phyloP scores from a whole-genome alignment of 2,797 vertebrate species.

The Trematomus bernacchii region DNA sequence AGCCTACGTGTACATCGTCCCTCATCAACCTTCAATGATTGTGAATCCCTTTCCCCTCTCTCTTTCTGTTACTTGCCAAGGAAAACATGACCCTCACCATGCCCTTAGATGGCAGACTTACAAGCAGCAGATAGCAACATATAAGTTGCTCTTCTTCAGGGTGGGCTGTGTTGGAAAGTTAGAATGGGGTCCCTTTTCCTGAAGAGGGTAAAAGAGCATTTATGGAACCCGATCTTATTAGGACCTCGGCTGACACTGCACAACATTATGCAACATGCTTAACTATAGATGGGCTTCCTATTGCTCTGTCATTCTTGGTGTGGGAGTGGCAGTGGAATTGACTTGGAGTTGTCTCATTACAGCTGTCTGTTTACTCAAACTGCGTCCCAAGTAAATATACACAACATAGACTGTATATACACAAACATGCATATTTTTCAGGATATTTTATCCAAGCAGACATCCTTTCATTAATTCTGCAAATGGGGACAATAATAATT shows the following conservation, averaged over 20 bases:
- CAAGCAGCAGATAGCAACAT: slow-evolving; percentile 31
- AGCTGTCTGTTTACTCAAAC: background rate
- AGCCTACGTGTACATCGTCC: background rate
- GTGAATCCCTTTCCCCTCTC: background rate
- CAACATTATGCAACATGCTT: slow-evolving; percentile 58
- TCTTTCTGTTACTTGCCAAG: slow-evolving; percentile 28
- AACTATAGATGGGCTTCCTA: slow-evolving; percentile 34
- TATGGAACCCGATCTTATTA: slow-evolving; percentile 47
- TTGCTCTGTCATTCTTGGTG: slow-evolving; percentile 26
- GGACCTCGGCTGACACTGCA: slow-evolving; percentile 40
- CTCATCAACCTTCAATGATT: slow-evolving; percentile 11
- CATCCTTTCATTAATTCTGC: background rate
- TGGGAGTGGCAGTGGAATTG: background rate
- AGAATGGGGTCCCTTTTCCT: slow-evolving; percentile 39
- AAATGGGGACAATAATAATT: background rate
- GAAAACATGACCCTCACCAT: slow-evolving; percentile 29
- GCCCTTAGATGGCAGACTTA: slow-evolving; percentile 50
- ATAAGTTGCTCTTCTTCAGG: slow-evolving; percentile 39
- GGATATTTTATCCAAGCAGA: background rate
- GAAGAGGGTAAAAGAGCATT: slow-evolving; percentile 41
- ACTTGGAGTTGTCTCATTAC: slow-evolving; percentile 17
- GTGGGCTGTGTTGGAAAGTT: slow-evolving; percentile 45
- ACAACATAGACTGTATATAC: too few relatives aligned
- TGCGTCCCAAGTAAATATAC: background rate
- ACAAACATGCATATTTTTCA: slow-evolving; percentile 21